Base-by-base conservation (phyloP, 1,140 invertebrate species). In the Dendroctonus valens region DNA sequence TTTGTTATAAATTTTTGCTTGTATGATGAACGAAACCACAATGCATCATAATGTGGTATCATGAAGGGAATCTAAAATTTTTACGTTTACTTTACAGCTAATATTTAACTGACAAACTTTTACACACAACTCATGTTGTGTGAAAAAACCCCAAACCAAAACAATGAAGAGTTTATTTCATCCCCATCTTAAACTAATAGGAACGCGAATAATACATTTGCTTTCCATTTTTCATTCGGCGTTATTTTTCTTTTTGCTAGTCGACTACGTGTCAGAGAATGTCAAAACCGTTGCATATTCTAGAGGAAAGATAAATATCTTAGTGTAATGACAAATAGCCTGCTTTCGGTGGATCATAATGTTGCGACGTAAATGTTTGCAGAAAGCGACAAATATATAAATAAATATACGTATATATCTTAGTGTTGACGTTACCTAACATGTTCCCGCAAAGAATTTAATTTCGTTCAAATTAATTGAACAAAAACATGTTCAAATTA, bases 391-490 rank as follows among this genome's bases (percentile, higher is more conserved):
- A n/a, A 52, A 52, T n/a, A 15, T 52, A 14, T 51, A 12, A 12
- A 12, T 51, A 15, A 8, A 51, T 51, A 15, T 51, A 51, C 11
- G 8, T 51, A 15, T 51, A 51, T 51, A 11, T 12, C 7, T 51
- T 51, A 11, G 11, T 11, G 11, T 15, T 15, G 3, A 51, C 8
- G 38, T 14, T 15, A 52, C 50, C 37, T 9, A 15, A 52, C n/a
- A 52, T 15, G 14, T 52, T 52, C 5, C 14, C 9, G 15, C 14
- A 26, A 55, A 55, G 53, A 55, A 55, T 55, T 55, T 55, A 55
- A 55, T 55, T 55, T n/a, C 39, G 53, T 41, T 55, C 41, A 55
- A 46, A 11, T 41, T 55, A 55, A 55, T 55, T n/a, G 8, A 55
- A 41, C 7, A 41, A 55, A 55, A 55, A 55, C 12, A 55, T 39